Percentiles rank a stretch among this genome's conserved stretches.
These are phyloP conservation scores for Invenusta paracnida DNA, from an alignment of 2,888 invertebrate genomes.

Conservation along the genomic window DNA sequence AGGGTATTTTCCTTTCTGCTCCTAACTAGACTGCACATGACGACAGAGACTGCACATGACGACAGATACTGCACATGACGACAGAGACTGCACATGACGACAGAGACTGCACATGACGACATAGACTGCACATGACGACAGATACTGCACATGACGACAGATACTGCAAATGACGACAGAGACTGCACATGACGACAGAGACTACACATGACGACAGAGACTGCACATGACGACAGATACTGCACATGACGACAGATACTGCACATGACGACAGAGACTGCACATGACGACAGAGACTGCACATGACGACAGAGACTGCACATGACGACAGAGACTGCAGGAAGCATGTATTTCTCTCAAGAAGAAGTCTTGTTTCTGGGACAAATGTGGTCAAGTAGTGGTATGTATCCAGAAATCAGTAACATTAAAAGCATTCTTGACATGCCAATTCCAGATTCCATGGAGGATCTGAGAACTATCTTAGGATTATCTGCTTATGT, in stretches of 20 bases:
- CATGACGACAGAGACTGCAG: constrained; percentile 17
- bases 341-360: constrained; percentile 24
- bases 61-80: constrained; percentile 16
- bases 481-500: constrained; percentile 27
- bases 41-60: not conserved
- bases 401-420: not conserved
- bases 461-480: constrained; percentile 20
- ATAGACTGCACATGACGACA: constrained; percentile 18
- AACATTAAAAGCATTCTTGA: constrained; percentile 25
- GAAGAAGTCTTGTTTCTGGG: constrained; percentile 32
- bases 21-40: constrained; percentile 18
- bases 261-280: no score
- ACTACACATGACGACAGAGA: constrained; percentile 20
- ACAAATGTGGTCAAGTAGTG: constrained; percentile 5
- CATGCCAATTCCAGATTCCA: constrained; percentile 3
- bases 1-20: not conserved
- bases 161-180: no score
- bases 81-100: constrained; percentile 16
- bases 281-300: no score
- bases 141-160: constrained; percentile 27
- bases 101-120: constrained; percentile 21
- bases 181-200: not conserved
- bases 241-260: no score
- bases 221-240: no score
- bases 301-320: not conserved